These are phyloP conservation scores for Drosophila punjabiensis DNA, from an alignment of 1,140 invertebrate species.

Conservation along the genomic window DNA sequence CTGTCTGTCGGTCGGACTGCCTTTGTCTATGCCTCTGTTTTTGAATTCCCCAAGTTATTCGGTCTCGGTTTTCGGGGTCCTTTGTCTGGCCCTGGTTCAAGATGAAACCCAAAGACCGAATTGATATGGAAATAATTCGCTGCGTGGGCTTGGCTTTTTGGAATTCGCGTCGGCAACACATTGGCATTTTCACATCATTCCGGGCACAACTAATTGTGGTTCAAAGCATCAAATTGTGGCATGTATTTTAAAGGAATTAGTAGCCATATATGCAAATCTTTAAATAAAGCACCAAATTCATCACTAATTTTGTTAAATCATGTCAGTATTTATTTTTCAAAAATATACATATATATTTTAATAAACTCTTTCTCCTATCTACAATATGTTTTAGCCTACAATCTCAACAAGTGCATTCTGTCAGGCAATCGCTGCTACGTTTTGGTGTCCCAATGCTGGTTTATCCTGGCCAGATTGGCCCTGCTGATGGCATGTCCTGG, in stretches of 20 bases:
- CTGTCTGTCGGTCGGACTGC: background rate
- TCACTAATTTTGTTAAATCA: background rate
- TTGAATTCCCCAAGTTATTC: slow-evolving; percentile 19
- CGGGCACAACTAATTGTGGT: slow-evolving; percentile 36
- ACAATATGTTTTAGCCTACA: slow-evolving; percentile 12
- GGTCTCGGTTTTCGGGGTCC: slow-evolving; percentile 21
- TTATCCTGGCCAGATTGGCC: slow-evolving; percentile 92
- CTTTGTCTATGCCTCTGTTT: slow-evolving; percentile 26
- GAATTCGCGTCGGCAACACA: slow-evolving; percentile 55
- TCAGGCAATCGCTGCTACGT: slow-evolving; percentile 26
- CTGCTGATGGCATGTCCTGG: slow-evolving; percentile 94
- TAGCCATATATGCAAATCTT: background rate
- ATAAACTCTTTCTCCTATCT: slow-evolving; percentile 15
- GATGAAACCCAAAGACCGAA: slow-evolving; percentile 59
- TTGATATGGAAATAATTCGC: slow-evolving; percentile 73
- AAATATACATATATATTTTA: slow-evolving; percentile 27
- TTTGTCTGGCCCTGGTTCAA: slow-evolving; percentile 60
- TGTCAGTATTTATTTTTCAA: slow-evolving; percentile 28
- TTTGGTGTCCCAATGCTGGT: slow-evolving; percentile 42
- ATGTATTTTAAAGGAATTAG: background rate
- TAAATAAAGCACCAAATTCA: background rate
- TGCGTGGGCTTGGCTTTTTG: slow-evolving; percentile 38
- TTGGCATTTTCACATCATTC: slow-evolving; percentile 72
- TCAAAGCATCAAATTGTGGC: background rate
- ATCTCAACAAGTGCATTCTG: slow-evolving; percentile 2